phyloP scores from a whole-genome alignment of 1,140 invertebrate genomes.

The Rhyacophila brunnea region DNA sequence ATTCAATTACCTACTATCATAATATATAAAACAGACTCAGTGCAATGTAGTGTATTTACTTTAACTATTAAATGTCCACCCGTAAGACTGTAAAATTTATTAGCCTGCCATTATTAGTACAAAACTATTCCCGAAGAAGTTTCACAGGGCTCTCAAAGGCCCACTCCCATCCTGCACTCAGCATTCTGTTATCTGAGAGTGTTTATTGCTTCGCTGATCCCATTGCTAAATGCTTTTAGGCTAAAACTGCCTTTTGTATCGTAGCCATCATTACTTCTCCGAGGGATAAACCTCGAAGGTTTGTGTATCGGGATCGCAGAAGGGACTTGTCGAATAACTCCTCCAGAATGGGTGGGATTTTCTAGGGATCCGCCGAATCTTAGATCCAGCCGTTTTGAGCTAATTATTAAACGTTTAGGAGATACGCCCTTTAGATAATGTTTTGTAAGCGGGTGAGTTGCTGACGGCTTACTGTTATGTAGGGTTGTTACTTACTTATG shows the following conservation, averaged over 20 bases:
- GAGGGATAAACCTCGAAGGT: constrained; percentile 16
- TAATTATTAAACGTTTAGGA: constrained; percentile 15
- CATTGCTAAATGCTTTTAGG: constrained; percentile 29
- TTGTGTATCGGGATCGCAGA: constrained; percentile 18
- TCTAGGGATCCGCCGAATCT: constrained; percentile 7
- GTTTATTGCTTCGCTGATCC: constrained; percentile 24
- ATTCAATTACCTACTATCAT: too few relatives aligned
- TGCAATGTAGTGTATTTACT: too few relatives aligned
- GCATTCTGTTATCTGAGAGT: constrained; percentile 17
- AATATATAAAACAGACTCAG: too few relatives aligned
- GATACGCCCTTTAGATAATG: not conserved
- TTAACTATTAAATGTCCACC: too few relatives aligned
- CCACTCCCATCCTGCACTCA: too few relatives aligned
- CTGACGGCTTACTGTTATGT: constrained; percentile 4
- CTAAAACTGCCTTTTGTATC: constrained; percentile 26
- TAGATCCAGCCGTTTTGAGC: constrained; percentile 14
- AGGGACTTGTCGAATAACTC: constrained; percentile 4
- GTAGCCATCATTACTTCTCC: constrained; percentile 19
- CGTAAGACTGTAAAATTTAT: too few relatives aligned
- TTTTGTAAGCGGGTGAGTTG: not conserved
- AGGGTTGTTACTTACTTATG: too few relatives aligned
- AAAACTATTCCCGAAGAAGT: too few relatives aligned
- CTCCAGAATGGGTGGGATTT: constrained; percentile 1
- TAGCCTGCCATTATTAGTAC: too few relatives aligned
- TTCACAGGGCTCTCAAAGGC: too few relatives aligned